These are phyloP conservation scores for Spodoptera picta DNA, from an alignment of 2,888 invertebrate species.

Conservation along the genomic window DNA sequence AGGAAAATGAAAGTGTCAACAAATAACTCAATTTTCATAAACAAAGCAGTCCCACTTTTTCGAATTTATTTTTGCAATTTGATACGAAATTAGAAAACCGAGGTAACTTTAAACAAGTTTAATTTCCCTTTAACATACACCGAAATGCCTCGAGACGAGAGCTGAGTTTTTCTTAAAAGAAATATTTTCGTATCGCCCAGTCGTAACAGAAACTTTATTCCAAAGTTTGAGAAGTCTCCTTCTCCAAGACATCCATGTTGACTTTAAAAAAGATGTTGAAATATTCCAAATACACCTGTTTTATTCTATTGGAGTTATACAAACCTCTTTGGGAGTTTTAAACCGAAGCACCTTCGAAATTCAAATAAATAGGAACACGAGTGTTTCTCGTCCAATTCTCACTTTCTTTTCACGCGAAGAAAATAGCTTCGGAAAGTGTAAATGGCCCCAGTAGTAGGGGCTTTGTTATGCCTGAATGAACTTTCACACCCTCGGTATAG, in stretches of 20 bases:
- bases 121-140: slow-evolving; percentile 14
- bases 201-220: slow-evolving; percentile 23
- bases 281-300: slow-evolving; percentile 29
- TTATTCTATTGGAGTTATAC: slow-evolving; percentile 37
- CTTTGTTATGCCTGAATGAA: slow-evolving; percentile 69
- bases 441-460: slow-evolving; percentile 66
- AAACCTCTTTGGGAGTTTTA: slow-evolving; percentile 31
- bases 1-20: neutral
- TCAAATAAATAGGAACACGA: slow-evolving; percentile 30
- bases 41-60: slow-evolving; percentile 1
- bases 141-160: neutral
- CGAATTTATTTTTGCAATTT: slow-evolving; percentile 1
- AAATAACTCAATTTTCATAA: neutral
- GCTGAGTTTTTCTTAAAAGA: slow-evolving; percentile 11
- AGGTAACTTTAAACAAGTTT: slow-evolving; percentile 6
- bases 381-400: slow-evolving; percentile 36
- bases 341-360: slow-evolving; percentile 18
- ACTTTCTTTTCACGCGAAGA: slow-evolving; percentile 45
- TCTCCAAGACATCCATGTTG: slow-evolving; percentile 29
- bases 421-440: slow-evolving; percentile 61
- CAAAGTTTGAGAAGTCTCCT: slow-evolving; percentile 21
- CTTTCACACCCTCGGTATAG: slow-evolving; percentile 68
- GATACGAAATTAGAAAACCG: neutral
- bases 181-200: slow-evolving; percentile 32
- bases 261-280: slow-evolving; percentile 24